These are phyloP conservation scores for Calameuta idolon DNA, from an alignment of 2,888 invertebrate species.

Conservation along the genomic window DNA sequence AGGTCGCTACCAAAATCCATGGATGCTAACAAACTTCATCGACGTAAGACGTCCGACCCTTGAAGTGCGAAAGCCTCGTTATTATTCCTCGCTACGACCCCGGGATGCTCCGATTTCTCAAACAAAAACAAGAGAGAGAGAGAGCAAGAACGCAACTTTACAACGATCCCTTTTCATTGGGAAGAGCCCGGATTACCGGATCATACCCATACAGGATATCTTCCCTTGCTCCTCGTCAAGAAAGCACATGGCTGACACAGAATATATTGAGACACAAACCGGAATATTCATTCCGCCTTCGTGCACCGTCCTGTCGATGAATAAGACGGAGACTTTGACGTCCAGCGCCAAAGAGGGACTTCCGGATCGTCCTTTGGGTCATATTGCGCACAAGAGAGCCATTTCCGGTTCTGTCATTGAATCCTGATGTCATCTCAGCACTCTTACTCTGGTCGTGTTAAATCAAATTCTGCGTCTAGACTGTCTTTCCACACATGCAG, in stretches of 20 bases:
- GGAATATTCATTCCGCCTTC: conserved; percentile 32
- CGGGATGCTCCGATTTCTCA: background rate
- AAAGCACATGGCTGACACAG: background rate
- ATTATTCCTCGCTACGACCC: background rate
- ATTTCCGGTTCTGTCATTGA: conserved; percentile 8
- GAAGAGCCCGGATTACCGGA: background rate
- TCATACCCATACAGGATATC: background rate
- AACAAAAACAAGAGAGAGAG: background rate
- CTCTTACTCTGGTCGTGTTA: conserved; percentile 18
- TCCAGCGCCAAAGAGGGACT: conserved; percentile 37
- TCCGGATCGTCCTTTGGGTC: conserved; percentile 42
- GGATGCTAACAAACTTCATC: conserved; percentile 1
- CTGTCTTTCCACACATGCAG: background rate
- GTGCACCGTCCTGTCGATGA: conserved; percentile 36
- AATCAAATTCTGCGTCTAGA: conserved; percentile 27
- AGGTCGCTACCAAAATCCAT: background rate
- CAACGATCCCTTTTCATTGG: background rate
- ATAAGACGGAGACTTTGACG: conserved; percentile 39
- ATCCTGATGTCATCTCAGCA: conserved; percentile 4
- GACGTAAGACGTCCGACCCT: background rate
- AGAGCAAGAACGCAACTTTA: background rate
- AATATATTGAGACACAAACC: conserved; percentile 20
- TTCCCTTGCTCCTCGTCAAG: background rate
- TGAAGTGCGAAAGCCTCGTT: background rate
- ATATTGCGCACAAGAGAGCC: conserved; percentile 16